A percentile compares a stretch with the other conserved stretches of the same genome.
Conservation (phyloP, 2,888 invertebrate genomes). For the Tenthredo amoena region DNA sequence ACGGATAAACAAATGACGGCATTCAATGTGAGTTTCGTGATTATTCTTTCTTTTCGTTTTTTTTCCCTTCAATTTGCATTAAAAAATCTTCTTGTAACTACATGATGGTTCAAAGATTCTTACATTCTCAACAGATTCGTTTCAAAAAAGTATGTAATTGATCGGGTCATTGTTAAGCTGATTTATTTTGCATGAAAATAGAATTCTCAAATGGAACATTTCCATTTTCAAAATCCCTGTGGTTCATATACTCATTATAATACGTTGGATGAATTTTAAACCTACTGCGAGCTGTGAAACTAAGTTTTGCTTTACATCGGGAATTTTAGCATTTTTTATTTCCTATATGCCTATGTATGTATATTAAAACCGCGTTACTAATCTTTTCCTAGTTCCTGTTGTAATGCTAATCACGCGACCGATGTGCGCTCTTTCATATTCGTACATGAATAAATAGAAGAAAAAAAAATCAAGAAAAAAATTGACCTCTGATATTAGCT, state of each 20-base stretch:
- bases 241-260: background rate
- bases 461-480: background rate
- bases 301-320: background rate
- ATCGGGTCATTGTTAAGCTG: background rate
- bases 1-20: conserved; percentile 31
- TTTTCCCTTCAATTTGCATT: background rate
- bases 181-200: conserved; percentile 30
- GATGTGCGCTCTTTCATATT: background rate
- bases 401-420: background rate
- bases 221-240: background rate
- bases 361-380: background rate
- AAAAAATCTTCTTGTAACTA: background rate
- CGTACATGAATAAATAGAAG: background rate
- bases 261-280: conserved; percentile 12
- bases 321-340: background rate
- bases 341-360: background rate
- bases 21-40: background rate
- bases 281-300: background rate
- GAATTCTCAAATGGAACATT: background rate
- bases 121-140: background rate
- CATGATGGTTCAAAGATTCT: background rate
- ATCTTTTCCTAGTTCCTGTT: conserved; percentile 18
- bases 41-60: background rate
- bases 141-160: background rate
- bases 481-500: conserved; percentile 5